Conservation (phyloP, 2,888 invertebrate species). For the Anoncus sp. region DNA sequence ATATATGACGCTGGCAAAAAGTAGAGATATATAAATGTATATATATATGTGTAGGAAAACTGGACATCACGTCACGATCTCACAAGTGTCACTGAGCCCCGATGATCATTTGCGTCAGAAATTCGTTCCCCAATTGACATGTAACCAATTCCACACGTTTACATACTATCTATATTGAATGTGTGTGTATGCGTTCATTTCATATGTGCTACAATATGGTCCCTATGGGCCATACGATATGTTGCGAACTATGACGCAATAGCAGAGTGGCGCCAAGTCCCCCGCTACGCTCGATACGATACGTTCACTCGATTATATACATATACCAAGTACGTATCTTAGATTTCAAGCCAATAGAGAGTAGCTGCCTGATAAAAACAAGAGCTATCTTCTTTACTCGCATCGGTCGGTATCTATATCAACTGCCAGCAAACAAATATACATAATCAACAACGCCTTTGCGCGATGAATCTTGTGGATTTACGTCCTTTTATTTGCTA, state of each 20-base stretch:
- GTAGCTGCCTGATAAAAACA: not conserved
- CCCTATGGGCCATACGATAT: slow-evolving; percentile 4
- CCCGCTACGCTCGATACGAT: not conserved
- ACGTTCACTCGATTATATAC: slow-evolving; percentile 9
- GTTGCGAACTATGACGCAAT: slow-evolving; percentile 51
- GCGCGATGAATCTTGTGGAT: not conserved
- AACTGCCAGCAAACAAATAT: not conserved
- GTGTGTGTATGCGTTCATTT: not conserved
- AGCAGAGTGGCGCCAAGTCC: not conserved
- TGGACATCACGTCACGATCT: slow-evolving; percentile 34
- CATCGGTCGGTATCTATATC: slow-evolving; percentile 10
- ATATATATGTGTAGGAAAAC: not conserved
- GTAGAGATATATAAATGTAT: no score
- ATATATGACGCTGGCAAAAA: not conserved
- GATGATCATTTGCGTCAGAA: slow-evolving; percentile 39
- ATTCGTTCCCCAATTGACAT: slow-evolving; percentile 9
- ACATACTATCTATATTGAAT: slow-evolving; percentile 3
- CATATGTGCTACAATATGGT: not conserved
- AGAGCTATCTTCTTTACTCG: slow-evolving; percentile 12
- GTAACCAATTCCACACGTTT: not conserved
- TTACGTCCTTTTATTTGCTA: not conserved
- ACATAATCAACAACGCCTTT: no score
- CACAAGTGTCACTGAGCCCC: slow-evolving; percentile 21
- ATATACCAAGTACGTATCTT: not conserved
- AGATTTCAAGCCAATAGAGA: not conserved